Conservation (phyloP, 1,140 invertebrate species). For the Drosophila tristis region DNA sequence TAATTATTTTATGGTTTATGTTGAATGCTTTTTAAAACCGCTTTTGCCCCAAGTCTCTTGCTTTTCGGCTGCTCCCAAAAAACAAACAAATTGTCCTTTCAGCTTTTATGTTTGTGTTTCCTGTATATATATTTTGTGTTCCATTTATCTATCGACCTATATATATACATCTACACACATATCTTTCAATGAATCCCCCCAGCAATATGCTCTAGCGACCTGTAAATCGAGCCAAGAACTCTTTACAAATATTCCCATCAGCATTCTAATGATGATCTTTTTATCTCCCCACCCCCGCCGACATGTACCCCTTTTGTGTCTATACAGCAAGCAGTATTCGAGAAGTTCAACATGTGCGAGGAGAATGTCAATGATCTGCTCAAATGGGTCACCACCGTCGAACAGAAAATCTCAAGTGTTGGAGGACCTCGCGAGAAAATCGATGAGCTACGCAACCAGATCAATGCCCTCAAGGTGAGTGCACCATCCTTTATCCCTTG, state of each 20-base stretch:
- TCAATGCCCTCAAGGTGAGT: constrained; percentile 92
- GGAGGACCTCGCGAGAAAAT: constrained; percentile 94
- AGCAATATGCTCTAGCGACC: constrained; percentile 27
- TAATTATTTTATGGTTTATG: constrained; percentile 51
- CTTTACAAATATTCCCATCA: neutral
- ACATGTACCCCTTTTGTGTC: neutral
- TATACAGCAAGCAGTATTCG: constrained; percentile 95
- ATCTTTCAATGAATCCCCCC: constrained; percentile 11
- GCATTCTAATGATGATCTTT: constrained; percentile 19
- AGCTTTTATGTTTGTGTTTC: constrained; percentile 76
- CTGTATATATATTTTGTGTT: constrained; percentile 62
- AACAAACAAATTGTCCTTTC: constrained; percentile 50
- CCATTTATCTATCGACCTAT: constrained; percentile 50
- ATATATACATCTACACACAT: constrained; percentile 11
- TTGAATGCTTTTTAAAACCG: constrained; percentile 45
- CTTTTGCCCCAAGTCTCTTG: constrained; percentile 35
- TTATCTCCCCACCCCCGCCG: too few species aligned
- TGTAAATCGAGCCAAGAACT: constrained; percentile 40
- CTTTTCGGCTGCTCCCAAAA: constrained; percentile 35
- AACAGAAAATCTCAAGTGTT: constrained; percentile 94
- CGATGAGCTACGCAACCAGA: constrained; percentile 94
- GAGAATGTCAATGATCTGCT: constrained; percentile 93
- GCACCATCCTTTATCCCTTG: neutral
- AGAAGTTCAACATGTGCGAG: constrained; percentile 96
- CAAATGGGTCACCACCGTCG: constrained; percentile 94